Evolutionary conservation across 2,797 vertebrate species (phyloP).

Genomic region (Acanthurus leucopareius): DNA sequence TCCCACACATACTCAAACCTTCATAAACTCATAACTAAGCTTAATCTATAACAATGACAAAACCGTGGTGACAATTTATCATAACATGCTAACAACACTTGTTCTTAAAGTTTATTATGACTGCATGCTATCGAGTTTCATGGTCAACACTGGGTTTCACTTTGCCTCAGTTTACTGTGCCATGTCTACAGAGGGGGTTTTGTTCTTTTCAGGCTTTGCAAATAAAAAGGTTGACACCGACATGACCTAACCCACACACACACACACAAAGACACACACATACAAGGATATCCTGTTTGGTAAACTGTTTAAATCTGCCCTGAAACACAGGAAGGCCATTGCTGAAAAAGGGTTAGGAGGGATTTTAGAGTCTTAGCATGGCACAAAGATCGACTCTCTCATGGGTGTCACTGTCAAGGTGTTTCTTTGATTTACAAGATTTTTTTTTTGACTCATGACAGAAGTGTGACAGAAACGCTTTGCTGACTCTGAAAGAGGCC

Average conservation of each 20-base stretch:
- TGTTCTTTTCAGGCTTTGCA: constrained; percentile 13
- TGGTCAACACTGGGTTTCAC: constrained; percentile 18
- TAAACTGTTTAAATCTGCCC: constrained; percentile 55
- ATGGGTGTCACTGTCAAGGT: constrained; percentile 15
- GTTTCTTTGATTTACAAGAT: constrained; percentile 39
- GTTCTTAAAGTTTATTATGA: constrained; percentile 21
- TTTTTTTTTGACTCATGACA: constrained; percentile 7
- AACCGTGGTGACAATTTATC: neutral
- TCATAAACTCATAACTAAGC: neutral
- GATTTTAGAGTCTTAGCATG: constrained; percentile 19
- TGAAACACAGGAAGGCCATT: constrained; percentile 63
- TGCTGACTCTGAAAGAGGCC: constrained; percentile 26
- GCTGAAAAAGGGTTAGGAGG: constrained; percentile 17
- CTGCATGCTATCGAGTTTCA: constrained; percentile 42
- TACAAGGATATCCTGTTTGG: constrained; percentile 71
- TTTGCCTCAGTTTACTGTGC: neutral
- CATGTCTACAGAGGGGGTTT: constrained; percentile 33
- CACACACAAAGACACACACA: constrained; percentile 9
- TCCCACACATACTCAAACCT: neutral
- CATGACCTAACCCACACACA: constrained; percentile 1
- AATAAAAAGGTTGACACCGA: constrained; percentile 41
- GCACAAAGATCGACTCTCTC: constrained; percentile 52
- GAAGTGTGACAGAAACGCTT: constrained; percentile 11
- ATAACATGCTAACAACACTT: neutral
- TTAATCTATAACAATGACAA: neutral